Evolutionary conservation across 2,888 invertebrate species (phyloP).

Genomic region (Brachyptera putata): DNA sequence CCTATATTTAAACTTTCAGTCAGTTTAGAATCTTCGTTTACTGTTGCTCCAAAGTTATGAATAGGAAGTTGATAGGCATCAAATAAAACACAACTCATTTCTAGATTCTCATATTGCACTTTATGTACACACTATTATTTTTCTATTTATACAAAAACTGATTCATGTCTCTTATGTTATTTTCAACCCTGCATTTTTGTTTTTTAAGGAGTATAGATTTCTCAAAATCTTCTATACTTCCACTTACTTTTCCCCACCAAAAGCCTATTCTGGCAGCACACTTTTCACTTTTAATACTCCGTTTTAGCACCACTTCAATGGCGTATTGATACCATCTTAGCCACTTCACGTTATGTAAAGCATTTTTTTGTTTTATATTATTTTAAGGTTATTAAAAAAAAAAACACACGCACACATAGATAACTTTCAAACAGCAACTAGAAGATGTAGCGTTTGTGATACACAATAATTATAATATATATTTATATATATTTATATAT

Average conservation of each 20-base stretch:
- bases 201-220: neutral
- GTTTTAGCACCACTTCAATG: neutral
- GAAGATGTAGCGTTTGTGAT: neutral
- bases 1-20: too few species aligned
- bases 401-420: neutral
- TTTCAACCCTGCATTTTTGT: neutral
- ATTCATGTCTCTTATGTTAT: neutral
- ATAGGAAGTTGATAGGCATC: too few species aligned
- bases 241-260: neutral
- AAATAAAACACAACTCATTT: too few species aligned
- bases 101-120: neutral
- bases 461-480: neutral
- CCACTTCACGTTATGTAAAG: neutral
- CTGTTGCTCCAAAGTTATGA: too few species aligned
- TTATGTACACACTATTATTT: neutral
- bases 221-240: too few species aligned
- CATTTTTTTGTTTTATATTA: neutral
- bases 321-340: neutral
- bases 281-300: neutral
- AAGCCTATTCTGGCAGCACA: neutral
- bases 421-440: neutral
- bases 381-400: neutral
- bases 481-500: conserved; percentile 12
- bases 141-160: neutral
- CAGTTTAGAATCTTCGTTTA: too few species aligned